Conservation (phyloP, 2,113 vertebrate genomes). For the Phyllopteryx taeniolatus region DNA sequence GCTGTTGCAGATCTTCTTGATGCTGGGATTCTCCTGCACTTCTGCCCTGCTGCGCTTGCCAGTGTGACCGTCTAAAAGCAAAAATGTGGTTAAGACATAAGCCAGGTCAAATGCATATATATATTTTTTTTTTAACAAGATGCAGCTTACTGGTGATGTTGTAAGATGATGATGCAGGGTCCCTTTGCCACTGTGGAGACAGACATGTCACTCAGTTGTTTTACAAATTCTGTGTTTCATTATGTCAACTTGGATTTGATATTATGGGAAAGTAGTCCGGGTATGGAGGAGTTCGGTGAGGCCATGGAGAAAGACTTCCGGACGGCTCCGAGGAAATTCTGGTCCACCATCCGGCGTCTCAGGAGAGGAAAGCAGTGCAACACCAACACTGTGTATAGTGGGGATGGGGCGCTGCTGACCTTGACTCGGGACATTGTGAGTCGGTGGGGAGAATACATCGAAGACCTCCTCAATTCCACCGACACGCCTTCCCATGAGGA, state of each 20-base stretch:
- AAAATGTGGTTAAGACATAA: neutral
- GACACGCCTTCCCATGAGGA: too few species aligned
- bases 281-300: too few species aligned
- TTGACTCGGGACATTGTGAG: too few species aligned
- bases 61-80: constrained; percentile 55
- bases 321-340: too few species aligned
- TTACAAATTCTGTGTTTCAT: neutral
- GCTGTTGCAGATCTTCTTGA: constrained; percentile 56
- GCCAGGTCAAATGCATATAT: neutral
- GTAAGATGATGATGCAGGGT: constrained; percentile 45
- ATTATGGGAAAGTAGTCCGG: neutral
- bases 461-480: too few species aligned
- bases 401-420: too few species aligned
- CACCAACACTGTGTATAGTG: too few species aligned
- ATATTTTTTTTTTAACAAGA: neutral
- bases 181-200: constrained; percentile 82
- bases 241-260: neutral
- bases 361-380: too few species aligned
- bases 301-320: too few species aligned
- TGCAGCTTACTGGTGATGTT: constrained; percentile 76
- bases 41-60: constrained; percentile 56
- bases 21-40: constrained; percentile 34
- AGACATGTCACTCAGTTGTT: constrained; percentile 11
- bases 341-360: too few species aligned
- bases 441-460: too few species aligned